Evolutionary conservation across 1,140 invertebrate genomes (phyloP).

Genomic region (Diachasmimorpha longicaudata): DNA sequence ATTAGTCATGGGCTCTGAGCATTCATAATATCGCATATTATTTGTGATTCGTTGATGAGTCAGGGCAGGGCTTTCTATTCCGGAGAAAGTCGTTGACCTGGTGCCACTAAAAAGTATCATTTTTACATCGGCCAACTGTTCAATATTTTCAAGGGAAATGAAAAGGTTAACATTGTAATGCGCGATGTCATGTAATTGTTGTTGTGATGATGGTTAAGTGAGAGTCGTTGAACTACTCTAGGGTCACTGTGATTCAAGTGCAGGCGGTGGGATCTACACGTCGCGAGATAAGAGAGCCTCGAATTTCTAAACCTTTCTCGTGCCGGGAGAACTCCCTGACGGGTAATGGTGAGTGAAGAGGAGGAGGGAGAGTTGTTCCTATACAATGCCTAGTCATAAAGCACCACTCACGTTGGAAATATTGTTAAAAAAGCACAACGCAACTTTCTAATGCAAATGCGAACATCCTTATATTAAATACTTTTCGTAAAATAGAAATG

Average conservation of each 20-base stretch:
- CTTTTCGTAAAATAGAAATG: background rate
- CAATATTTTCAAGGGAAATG: background rate
- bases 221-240: background rate
- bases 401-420: constrained; percentile 8
- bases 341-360: background rate
- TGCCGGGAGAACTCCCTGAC: background rate
- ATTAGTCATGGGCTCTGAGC: background rate
- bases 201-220: too few species aligned
- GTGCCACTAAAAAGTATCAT: background rate
- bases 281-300: background rate
- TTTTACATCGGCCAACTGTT: background rate
- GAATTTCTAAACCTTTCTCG: constrained; percentile 7
- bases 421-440: constrained; percentile 14
- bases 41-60: constrained; percentile 14
- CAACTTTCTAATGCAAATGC: constrained; percentile 20
- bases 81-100: constrained; percentile 35
- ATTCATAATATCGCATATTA: background rate
- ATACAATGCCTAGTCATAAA: background rate
- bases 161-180: background rate
- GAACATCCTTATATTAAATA: background rate
- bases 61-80: constrained; percentile 26
- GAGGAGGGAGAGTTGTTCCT: background rate
- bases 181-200: background rate
- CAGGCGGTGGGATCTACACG: background rate
- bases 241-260: constrained; percentile 22